Base-by-base conservation (phyloP, 1,140 invertebrate genomes). In the Caenorhabditis tropicalis region DNA sequence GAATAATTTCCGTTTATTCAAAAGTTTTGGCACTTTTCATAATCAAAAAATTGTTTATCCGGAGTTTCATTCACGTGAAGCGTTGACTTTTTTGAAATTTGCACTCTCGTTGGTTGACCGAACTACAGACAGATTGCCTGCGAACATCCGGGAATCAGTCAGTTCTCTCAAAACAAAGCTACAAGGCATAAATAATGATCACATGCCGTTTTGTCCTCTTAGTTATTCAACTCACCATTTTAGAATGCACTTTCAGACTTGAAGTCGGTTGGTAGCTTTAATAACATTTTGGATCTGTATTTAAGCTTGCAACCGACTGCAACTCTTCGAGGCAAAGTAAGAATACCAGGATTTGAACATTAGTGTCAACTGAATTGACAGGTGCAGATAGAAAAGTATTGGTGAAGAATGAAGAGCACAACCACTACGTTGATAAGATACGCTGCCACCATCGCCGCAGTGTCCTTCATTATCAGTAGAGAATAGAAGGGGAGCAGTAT, bases 191-290 rank as follows among this genome's bases (percentile, higher is more conserved):
- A 43, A 43, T 43, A 5, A 6, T 43, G 39, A 43, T 6, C 39
- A 6, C 12, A 6, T 10, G 12, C 21, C 19, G 12, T 1, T 7
- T 24, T 56, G 1, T 7, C 24, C 7, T 56, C 1, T 27, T 27
- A 9, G 7, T 10, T 10, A 65, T n/a, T n/a, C 12, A 0, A 27
- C 58, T 65, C 19, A 65, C 58, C n/a, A 43, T 43, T 74, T 12
- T 43, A 0, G 21, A 43, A 21, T 15, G 65, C 65, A 12, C 16
- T 27, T 33, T 43, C 3, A 5, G 65, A 74, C 24, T 46, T 74
- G 65, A 74, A 74, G 65, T 9, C 65, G 65, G 65, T 74, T 74
- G 65, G 65, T 74, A 74, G 65, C 65, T 74, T 74, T 74, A 74
- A 74, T 74, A 74, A 21, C 65, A 74, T 21, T 21, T n/a, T 1